Percentiles rank a stretch among this genome's conserved stretches.
Conservation (phyloP, 2,113 vertebrate species). For the Toxotes jaculatrix region DNA sequence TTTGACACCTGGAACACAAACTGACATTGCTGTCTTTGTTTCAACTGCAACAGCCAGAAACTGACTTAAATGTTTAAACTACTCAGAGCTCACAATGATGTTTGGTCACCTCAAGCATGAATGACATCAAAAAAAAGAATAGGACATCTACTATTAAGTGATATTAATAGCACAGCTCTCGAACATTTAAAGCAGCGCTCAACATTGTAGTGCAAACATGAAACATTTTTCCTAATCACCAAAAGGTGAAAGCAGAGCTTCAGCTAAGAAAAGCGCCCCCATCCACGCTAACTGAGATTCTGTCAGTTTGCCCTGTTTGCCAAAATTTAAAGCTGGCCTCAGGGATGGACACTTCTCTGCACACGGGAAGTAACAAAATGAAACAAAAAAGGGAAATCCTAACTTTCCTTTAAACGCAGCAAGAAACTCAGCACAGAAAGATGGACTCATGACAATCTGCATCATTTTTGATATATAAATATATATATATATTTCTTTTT, state of each 20-base stretch:
- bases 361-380: slow-evolving; percentile 9
- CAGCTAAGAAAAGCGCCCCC: neutral
- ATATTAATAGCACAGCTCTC: neutral
- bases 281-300: neutral
- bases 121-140: neutral
- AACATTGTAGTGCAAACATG: neutral
- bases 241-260: neutral
- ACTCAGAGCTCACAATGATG: neutral
- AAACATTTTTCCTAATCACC: neutral
- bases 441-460: neutral
- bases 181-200: too few relatives aligned
- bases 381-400: slow-evolving; percentile 25
- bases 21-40: neutral
- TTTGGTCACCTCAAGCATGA: too few relatives aligned
- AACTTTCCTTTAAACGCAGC: slow-evolving; percentile 4
- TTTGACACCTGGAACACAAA: neutral
- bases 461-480: neutral
- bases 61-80: neutral
- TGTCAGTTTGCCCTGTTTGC: neutral
- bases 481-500: neutral
- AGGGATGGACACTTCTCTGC: neutral
- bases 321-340: neutral
- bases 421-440: neutral
- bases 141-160: neutral
- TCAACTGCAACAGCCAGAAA: neutral